Conservation (phyloP, 2,888 invertebrate genomes). For the Patella ulyssiponensis region DNA sequence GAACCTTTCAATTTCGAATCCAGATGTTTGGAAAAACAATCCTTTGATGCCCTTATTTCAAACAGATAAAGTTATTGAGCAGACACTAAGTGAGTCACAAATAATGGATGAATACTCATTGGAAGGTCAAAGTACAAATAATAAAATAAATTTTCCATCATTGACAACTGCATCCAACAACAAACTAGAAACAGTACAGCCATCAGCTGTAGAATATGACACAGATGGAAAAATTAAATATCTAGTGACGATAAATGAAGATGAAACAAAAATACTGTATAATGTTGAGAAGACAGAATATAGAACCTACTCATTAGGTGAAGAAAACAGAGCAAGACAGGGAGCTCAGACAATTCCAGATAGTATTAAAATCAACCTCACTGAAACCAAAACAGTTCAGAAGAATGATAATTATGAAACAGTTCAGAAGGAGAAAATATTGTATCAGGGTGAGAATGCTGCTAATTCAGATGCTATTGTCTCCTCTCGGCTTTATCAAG, state of each 20-base stretch:
- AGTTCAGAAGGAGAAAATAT: conserved; percentile 42
- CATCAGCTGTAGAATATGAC: conserved; percentile 8
- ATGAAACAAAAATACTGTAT: conserved; percentile 57
- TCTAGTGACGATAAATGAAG: conserved; percentile 57
- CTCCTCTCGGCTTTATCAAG: conserved; percentile 36
- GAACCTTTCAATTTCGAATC: conserved; percentile 28
- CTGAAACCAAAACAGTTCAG: conserved; percentile 45
- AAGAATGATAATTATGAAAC: conserved; percentile 46
- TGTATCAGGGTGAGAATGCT: conserved; percentile 33
- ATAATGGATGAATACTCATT: neutral
- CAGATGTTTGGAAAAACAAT: conserved; percentile 26
- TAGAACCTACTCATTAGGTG: conserved; percentile 49
- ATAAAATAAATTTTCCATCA: conserved; percentile 9
- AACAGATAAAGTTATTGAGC: neutral
- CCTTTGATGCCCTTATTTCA: neutral
- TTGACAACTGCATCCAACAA: neutral
- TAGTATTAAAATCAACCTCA: conserved; percentile 55
- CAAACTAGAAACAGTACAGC: conserved; percentile 11
- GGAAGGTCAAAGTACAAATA: conserved; percentile 18
- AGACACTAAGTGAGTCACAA: neutral
- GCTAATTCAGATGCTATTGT: conserved; percentile 23
- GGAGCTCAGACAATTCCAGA: conserved; percentile 40
- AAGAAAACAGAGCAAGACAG: conserved; percentile 34
- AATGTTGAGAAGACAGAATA: conserved; percentile 63
- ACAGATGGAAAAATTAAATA: conserved; percentile 41